Evolutionary conservation across 2,797 vertebrate genomes (phyloP), one percentile per base, ranked within the genome.

Genomic region (Poecilia velifera): DNA sequence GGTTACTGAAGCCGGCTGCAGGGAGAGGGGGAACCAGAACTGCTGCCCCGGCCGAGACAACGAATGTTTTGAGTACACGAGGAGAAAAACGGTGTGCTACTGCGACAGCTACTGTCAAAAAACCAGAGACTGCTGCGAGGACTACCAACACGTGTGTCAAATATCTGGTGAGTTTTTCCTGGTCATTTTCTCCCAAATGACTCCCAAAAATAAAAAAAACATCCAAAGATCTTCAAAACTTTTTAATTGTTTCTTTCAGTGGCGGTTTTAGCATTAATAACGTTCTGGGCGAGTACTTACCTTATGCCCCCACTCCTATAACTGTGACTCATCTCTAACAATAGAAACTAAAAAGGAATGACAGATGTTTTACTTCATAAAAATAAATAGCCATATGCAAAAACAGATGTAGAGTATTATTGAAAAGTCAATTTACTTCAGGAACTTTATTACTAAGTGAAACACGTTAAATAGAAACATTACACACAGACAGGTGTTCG

Each of bases 1-100:
- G 0, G 41, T 47, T 34, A 90, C 86, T 7, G 87, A 96, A 4
- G 95, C 95, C 0, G 92, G 95, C 64, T 97, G 97, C 84, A 86
- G 90, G 74, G 88, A 95, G 49, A 91, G 96, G 68, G 87, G 91
- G 34, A 90, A 77, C 51, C 96, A 93, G 0, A 95, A 87, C 62
- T 98, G 97, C 88, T 97, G 97, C 88, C 92, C 93, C 0, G 97
- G 97, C 14, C 93, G 97, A 59, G 96, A 97, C 88, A 98, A 97
- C 80, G 90, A 95, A 0, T 97, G 97, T 83, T 96, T 89, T 76
- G 96, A 93, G 7, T 84, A 90, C 28, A 93, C 81, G 0, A 22
- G 71, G 77, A 92, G 85, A 51, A 91, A 90, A 79, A 89, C 93
- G 0, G 92, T 47, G 76, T 98, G 97, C 82, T 98, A 97, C 94